Percentiles rank a stretch among this genome's conserved stretches.
These are phyloP conservation scores for Ichneumoninae sp. DNA, from an alignment of 2,888 invertebrate genomes.

Conservation along the genomic window DNA sequence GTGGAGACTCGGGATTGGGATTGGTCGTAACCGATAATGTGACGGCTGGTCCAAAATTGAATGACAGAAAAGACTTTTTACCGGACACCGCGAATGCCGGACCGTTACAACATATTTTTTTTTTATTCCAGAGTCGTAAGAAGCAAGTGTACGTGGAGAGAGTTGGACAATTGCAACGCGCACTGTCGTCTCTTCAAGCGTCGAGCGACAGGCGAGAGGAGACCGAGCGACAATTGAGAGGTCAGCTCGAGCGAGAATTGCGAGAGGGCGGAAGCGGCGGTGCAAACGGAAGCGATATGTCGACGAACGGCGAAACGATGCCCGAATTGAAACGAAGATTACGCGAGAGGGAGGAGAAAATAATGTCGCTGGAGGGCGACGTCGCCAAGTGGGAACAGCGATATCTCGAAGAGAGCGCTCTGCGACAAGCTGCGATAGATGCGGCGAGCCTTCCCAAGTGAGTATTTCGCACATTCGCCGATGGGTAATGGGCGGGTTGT, in stretches of 20 bases:
- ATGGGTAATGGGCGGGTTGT: background rate
- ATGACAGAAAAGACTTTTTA: too few relatives aligned
- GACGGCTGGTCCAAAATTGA: too few relatives aligned
- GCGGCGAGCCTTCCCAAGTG: conserved; percentile 87
- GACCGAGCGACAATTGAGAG: conserved; percentile 92
- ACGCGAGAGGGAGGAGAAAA: conserved; percentile 89
- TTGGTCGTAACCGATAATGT: too few relatives aligned
- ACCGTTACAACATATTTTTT: too few relatives aligned
- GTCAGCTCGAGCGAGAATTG: conserved; percentile 94
- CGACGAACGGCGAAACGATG: conserved; percentile 86
- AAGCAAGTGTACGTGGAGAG: conserved; percentile 94
- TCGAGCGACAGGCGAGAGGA: conserved; percentile 94
- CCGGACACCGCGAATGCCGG: too few relatives aligned
- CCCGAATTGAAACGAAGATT: conserved; percentile 88
- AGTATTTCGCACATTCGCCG: conserved; percentile 41
- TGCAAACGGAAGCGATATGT: conserved; percentile 81
- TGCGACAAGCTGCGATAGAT: conserved; percentile 92
- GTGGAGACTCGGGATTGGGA: too few relatives aligned
- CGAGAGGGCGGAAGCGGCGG: conserved; percentile 85
- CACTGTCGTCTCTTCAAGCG: conserved; percentile 92
- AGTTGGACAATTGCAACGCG: conserved; percentile 93
- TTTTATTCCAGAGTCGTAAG: conserved; percentile 88
- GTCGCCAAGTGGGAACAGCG: conserved; percentile 95
- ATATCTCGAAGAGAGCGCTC: conserved; percentile 92
- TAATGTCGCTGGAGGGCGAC: conserved; percentile 91